These are phyloP conservation scores for Sebastolobus altivelis DNA, from an alignment of 2,797 vertebrate genomes.

Conservation along the genomic window DNA sequence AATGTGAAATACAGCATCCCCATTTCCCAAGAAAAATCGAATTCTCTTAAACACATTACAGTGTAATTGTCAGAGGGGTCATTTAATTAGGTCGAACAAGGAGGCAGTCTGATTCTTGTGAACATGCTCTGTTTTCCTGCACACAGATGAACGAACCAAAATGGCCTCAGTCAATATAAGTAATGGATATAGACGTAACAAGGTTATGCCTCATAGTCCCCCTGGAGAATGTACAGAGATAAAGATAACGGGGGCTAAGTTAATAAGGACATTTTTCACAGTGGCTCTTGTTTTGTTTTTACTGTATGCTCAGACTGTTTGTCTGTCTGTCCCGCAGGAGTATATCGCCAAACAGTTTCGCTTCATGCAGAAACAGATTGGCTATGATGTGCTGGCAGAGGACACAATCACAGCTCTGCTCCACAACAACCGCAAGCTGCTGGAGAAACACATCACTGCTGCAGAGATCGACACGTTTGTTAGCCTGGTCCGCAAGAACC, in stretches of 20 bases:
- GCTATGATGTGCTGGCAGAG: constrained; percentile 97
- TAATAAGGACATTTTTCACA: not conserved
- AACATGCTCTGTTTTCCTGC: constrained; percentile 6
- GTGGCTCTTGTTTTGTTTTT: not conserved
- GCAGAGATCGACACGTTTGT: constrained; percentile 99
- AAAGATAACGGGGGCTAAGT: not conserved
- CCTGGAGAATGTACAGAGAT: constrained; percentile 6
- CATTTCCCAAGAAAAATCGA: not conserved
- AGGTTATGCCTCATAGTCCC: not conserved
- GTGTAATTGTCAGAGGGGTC: constrained; percentile 4
- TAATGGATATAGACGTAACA: constrained; percentile 11
- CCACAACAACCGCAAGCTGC: constrained; percentile 97
- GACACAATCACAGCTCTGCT: constrained; percentile 98
- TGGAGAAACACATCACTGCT: constrained; percentile 98
- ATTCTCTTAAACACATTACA: constrained; percentile 22
- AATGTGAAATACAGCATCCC: constrained; percentile 7
- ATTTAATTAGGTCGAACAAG: constrained; percentile 18
- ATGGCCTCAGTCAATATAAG: constrained; percentile 1
- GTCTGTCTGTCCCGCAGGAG: constrained; percentile 85
- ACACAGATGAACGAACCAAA: constrained; percentile 4
- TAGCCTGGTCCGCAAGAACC: constrained; percentile 97
- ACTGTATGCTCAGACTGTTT: constrained; percentile 20
- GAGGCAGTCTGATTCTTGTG: not conserved
- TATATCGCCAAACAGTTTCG: constrained; percentile 99
- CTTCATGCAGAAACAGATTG: constrained; percentile 99